These are phyloP conservation scores for Grammomys surdaster DNA, from an alignment of 2,113 vertebrate species.

Conservation along the genomic window DNA sequence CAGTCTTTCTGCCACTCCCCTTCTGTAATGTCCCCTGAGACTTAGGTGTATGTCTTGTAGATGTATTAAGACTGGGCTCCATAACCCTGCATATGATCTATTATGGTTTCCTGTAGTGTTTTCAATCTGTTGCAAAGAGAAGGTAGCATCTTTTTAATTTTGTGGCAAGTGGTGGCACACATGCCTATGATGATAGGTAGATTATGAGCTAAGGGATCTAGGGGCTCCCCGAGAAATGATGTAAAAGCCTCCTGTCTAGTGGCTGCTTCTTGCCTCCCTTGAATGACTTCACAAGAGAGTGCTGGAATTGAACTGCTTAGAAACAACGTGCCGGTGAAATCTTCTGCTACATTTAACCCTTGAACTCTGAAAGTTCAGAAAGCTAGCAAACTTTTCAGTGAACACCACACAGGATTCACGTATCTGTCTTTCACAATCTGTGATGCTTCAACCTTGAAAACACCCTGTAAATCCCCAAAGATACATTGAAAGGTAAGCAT, in stretches of 20 bases:
- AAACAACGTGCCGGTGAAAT: background rate
- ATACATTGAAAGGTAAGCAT: background rate
- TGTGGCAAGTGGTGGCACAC: background rate
- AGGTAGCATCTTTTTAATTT: background rate
- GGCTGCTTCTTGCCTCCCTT: background rate
- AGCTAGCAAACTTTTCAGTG: background rate
- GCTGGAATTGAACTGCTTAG: background rate
- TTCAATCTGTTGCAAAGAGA: background rate
- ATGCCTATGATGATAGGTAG: background rate
- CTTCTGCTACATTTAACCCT: background rate
- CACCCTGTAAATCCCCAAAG: background rate
- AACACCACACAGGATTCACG: background rate
- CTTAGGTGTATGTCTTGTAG: background rate
- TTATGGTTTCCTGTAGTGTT: background rate
- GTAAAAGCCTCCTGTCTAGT: background rate
- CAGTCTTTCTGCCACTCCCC: background rate
- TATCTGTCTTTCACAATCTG: background rate
- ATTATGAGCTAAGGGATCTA: background rate
- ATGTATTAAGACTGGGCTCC: background rate
- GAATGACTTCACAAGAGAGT: background rate
- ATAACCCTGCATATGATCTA: background rate
- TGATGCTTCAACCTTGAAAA: conserved; percentile 20
- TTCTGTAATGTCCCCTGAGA: background rate
- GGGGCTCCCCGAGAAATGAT: background rate
- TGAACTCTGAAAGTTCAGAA: conserved; percentile 1